Conservation (phyloP, 1,140 invertebrate species). For the Hylaeus volcanicus region DNA sequence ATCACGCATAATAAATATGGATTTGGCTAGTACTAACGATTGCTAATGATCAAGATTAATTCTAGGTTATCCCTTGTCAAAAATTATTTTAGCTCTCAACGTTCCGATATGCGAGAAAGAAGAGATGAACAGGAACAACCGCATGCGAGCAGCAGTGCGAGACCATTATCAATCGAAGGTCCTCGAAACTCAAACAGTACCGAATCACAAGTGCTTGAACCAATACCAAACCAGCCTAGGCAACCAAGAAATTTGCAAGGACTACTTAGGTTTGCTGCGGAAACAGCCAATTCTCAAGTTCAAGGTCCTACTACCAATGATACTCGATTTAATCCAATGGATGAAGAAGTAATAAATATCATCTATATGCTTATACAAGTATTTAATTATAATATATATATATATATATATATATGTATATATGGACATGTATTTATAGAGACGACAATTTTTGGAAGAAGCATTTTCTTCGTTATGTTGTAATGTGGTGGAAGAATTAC, state of each 20-base stretch:
- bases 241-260: slow-evolving; percentile 81
- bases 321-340: slow-evolving; percentile 80
- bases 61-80: background rate
- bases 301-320: slow-evolving; percentile 70
- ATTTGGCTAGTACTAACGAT: background rate
- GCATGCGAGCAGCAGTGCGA: slow-evolving; percentile 56
- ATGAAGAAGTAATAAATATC: slow-evolving; percentile 81
- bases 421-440: slow-evolving; percentile 79
- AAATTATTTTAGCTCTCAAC: background rate
- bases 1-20: no score
- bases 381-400: background rate
- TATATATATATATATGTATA: no score
- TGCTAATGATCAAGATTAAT: background rate
- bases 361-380: slow-evolving; percentile 1
- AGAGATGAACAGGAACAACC: background rate
- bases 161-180: slow-evolving; percentile 73
- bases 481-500: slow-evolving; percentile 84
- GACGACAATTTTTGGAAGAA: slow-evolving; percentile 85
- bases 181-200: slow-evolving; percentile 54
- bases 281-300: slow-evolving; percentile 83
- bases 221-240: slow-evolving; percentile 73
- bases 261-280: slow-evolving; percentile 84
- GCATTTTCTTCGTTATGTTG: slow-evolving; percentile 85
- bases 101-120: background rate
- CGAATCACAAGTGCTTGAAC: slow-evolving; percentile 21